phyloP scores from a whole-genome alignment of 2,797 vertebrate species.

The Gobionotothen gibberifrons region DNA sequence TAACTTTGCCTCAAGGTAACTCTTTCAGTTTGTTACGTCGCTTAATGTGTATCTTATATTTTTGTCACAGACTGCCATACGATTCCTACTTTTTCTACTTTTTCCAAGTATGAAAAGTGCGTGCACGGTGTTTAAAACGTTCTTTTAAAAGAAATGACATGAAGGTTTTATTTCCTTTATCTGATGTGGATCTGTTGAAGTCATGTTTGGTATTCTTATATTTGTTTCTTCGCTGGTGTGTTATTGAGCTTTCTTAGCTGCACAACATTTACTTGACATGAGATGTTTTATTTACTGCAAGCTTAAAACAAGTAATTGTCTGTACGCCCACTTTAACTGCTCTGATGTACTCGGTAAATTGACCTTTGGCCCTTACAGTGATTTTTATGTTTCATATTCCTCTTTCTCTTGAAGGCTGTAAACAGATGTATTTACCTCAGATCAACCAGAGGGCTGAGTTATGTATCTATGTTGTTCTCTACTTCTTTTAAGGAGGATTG shows the following conservation, averaged over 20 bases:
- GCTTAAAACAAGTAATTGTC: conserved; percentile 42
- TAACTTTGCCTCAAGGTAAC: conserved; percentile 77
- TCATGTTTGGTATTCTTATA: conserved; percentile 41
- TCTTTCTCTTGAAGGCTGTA: conserved; percentile 22
- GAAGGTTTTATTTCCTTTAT: conserved; percentile 57
- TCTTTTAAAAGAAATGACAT: conserved; percentile 51
- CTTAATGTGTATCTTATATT: conserved; percentile 66
- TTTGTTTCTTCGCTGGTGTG: conserved; percentile 49
- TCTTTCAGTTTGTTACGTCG: conserved; percentile 59
- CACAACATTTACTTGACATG: conserved; percentile 45
- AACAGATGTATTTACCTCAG: conserved; percentile 54
- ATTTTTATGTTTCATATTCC: conserved; percentile 35
- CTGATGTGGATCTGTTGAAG: conserved; percentile 50
- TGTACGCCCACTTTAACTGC: conserved; percentile 39
- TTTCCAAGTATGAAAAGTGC: conserved; percentile 57
- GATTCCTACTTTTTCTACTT: conserved; percentile 73
- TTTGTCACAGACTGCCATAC: conserved; percentile 73
- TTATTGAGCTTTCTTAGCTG: conserved; percentile 44
- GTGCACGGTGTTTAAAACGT: conserved; percentile 47
- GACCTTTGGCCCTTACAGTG: conserved; percentile 23
- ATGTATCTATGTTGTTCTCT: conserved; percentile 53
- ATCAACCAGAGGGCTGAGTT: conserved; percentile 58
- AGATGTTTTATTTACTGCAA: conserved; percentile 50
- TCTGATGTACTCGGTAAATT: conserved; percentile 38
- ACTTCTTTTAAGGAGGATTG: conserved; percentile 34